Evolutionary conservation across 2,113 vertebrate genomes (phyloP).

Genomic region (Alectura lathami): DNA sequence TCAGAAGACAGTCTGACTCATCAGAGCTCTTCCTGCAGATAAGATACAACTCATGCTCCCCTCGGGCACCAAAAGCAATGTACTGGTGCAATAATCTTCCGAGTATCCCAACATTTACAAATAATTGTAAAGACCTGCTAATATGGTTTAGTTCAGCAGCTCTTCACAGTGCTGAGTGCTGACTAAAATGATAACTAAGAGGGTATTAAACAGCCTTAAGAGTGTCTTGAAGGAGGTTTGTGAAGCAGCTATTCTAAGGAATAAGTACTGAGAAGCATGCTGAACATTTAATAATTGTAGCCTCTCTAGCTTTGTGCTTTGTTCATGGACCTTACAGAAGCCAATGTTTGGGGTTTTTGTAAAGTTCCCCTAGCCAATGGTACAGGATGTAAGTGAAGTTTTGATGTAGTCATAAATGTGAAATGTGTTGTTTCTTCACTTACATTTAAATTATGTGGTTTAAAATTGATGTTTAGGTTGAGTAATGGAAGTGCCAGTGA

Average conservation of each 20-base stretch:
- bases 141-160: slow-evolving; percentile 57
- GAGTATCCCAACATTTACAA: slow-evolving; percentile 54
- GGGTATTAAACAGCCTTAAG: slow-evolving; percentile 2
- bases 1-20: neutral
- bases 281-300: neutral
- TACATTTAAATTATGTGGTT: neutral
- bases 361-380: neutral
- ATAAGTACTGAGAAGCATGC: neutral
- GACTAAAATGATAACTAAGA: slow-evolving; percentile 13
- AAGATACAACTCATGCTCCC: slow-evolving; percentile 51
- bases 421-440: neutral
- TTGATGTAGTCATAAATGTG: neutral
- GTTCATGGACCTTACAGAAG: rapidly evolving
- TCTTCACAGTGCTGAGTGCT: slow-evolving; percentile 29
- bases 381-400: neutral
- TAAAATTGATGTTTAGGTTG: neutral
- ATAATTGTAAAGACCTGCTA: slow-evolving; percentile 61
- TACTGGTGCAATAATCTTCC: slow-evolving; percentile 45
- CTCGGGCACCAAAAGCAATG: slow-evolving; percentile 57
- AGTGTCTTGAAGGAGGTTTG: slow-evolving; percentile 1
- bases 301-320: neutral
- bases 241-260: neutral
- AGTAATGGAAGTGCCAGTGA: neutral
- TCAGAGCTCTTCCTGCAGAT: slow-evolving; percentile 47
- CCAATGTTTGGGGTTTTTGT: neutral